phyloP scores from a whole-genome alignment of 1,140 invertebrate genomes.

The Hycleus phaleratus region DNA sequence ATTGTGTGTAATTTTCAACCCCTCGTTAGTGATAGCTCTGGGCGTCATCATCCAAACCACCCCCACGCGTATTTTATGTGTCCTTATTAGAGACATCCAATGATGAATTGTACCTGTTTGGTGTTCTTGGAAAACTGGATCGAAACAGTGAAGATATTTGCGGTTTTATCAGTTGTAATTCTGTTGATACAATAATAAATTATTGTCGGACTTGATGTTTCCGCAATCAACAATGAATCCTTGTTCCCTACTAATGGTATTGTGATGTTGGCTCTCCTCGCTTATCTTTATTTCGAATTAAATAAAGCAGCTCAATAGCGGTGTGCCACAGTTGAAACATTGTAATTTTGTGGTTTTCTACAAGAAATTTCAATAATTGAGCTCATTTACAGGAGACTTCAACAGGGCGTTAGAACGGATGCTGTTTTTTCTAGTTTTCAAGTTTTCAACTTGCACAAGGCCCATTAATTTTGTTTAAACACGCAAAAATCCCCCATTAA shows the following conservation, averaged over 20 bases:
- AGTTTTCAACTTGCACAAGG: too few relatives aligned
- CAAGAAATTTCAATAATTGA: too few relatives aligned
- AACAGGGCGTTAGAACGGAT: too few relatives aligned
- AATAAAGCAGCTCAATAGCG: too few relatives aligned
- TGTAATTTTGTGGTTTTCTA: neutral
- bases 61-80: constrained; percentile 6
- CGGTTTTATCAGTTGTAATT: neutral
- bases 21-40: constrained; percentile 25
- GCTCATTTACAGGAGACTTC: too few relatives aligned
- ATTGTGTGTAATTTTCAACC: constrained; percentile 16
- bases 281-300: too few relatives aligned
- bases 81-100: constrained; percentile 24
- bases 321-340: neutral
- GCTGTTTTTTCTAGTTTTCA: too few relatives aligned
- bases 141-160: too few relatives aligned
- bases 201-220: neutral
- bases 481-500: neutral
- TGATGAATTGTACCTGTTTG: neutral
- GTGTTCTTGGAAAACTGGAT: neutral
- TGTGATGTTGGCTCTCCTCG: neutral
- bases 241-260: neutral
- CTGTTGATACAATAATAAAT: neutral
- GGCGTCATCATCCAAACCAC: constrained; percentile 2
- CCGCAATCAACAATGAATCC: neutral
- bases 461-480: neutral